phyloP scores from a whole-genome alignment of 2,113 vertebrate species.

The Haemorhous mexicanus region DNA sequence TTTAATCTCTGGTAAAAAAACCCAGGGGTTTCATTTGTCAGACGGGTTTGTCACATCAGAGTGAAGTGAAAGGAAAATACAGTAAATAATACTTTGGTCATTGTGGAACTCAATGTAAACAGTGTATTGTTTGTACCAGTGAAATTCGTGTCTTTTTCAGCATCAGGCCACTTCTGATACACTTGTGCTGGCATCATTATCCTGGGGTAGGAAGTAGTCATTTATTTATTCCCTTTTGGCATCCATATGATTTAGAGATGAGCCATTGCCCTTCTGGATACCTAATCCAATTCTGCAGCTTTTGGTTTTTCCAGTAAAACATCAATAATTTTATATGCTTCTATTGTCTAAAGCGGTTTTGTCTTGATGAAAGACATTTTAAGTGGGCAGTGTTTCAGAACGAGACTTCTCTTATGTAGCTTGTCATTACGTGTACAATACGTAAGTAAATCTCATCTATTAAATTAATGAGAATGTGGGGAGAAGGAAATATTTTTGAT shows the following conservation, averaged over 20 bases:
- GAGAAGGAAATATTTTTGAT: conserved; percentile 72
- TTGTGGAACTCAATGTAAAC: not conserved
- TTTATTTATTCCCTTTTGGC: conserved; percentile 28
- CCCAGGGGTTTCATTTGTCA: not conserved
- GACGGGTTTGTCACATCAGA: not conserved
- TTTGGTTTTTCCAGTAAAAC: conserved; percentile 43
- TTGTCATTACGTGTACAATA: conserved; percentile 62
- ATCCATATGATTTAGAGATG: not conserved
- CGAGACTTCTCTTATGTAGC: conserved; percentile 54
- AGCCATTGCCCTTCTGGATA: not conserved
- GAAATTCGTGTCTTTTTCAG: not conserved
- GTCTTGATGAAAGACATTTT: conserved; percentile 52
- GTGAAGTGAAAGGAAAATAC: not conserved
- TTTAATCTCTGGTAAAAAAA: not conserved
- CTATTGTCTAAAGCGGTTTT: conserved; percentile 43
- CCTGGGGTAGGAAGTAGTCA: conserved; percentile 9
- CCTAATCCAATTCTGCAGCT: not conserved
- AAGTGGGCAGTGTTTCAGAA: conserved; percentile 39
- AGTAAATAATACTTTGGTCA: not conserved
- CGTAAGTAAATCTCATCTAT: conserved; percentile 65
- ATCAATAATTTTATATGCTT: conserved; percentile 33
- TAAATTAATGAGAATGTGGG: conserved; percentile 74
- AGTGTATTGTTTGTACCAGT: not conserved
- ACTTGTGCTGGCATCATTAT: not conserved
- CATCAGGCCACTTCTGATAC: not conserved